phyloP scores from a whole-genome alignment of 2,113 vertebrate genomes.

The Cheilinus undulatus region DNA sequence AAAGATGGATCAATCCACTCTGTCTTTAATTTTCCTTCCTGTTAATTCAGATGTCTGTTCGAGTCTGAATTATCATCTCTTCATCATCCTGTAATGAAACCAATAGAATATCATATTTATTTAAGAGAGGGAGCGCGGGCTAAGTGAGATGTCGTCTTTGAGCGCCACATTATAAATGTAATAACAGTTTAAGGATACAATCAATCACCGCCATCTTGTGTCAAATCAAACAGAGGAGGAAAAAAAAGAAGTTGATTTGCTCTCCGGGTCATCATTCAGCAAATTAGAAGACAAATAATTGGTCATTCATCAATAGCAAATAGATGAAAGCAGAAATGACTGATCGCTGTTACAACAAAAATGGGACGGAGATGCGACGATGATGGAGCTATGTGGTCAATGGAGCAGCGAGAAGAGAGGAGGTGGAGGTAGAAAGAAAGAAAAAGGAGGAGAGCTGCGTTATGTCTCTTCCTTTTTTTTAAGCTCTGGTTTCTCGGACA shows the following conservation, averaged over 20 bases:
- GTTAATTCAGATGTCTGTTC: too few species aligned
- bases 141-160: constrained; percentile 90
- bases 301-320: constrained; percentile 99
- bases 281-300: constrained; percentile 99
- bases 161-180: constrained; percentile 96
- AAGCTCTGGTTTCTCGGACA: constrained; percentile 18
- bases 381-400: constrained; percentile 87
- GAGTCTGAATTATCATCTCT: background rate
- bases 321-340: constrained; percentile 99
- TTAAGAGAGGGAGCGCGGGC: constrained; percentile 73
- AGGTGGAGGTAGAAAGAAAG: background rate
- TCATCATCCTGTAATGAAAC: constrained; percentile 85
- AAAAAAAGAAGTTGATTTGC: constrained; percentile 87
- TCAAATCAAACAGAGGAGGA: constrained; percentile 69
- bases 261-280: constrained; percentile 93
- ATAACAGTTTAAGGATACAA: constrained; percentile 99
- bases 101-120: constrained; percentile 73
- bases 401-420: constrained; percentile 78
- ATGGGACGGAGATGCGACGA: constrained; percentile 57
- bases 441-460: background rate
- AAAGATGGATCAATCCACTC: too few species aligned
- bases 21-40: too few species aligned
- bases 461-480: too few species aligned
- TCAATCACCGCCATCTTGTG: constrained; percentile 94
- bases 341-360: constrained; percentile 89